These are phyloP conservation scores for Drosophila cardini DNA, from an alignment of 1,140 invertebrate genomes.

Conservation along the genomic window DNA sequence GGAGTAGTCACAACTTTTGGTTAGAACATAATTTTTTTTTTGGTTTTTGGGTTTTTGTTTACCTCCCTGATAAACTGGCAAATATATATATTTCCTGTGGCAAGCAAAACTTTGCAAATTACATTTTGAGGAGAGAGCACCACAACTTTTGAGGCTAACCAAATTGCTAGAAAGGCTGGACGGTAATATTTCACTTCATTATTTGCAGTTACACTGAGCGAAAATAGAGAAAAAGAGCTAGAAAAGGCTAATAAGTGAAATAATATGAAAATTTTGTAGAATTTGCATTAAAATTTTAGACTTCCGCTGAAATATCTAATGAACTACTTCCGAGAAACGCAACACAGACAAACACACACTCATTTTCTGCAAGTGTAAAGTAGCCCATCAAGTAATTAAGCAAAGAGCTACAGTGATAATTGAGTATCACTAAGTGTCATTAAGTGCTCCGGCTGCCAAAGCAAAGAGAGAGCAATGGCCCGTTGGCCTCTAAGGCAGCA, in stretches of 20 bases:
- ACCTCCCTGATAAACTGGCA: slow-evolving; percentile 20
- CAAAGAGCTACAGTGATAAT: slow-evolving; percentile 73
- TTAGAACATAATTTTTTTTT: slow-evolving; percentile 11
- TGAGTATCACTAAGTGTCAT: slow-evolving; percentile 81
- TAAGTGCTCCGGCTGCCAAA: slow-evolving; percentile 58
- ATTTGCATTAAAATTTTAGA: neutral
- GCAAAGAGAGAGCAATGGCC: slow-evolving; percentile 6
- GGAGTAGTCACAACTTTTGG: slow-evolving; percentile 21
- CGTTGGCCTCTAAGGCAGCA: slow-evolving; percentile 40
- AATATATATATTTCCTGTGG: slow-evolving; percentile 43
- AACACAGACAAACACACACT: neutral
- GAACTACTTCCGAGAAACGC: neutral
- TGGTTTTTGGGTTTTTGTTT: neutral
- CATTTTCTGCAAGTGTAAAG: slow-evolving; percentile 33
- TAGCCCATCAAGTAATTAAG: slow-evolving; percentile 67
- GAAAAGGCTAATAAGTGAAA: neutral
- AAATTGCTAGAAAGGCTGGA: neutral
- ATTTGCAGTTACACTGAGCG: slow-evolving; percentile 18
- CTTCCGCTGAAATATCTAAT: neutral
- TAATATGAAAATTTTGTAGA: neutral
- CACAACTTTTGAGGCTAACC: neutral
- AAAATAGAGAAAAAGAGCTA: neutral
- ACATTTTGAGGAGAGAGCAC: slow-evolving; percentile 20
- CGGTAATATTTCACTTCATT: slow-evolving; percentile 18
- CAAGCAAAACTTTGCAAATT: slow-evolving; percentile 43